Conservation (phyloP, 2,113 vertebrate species). For the Hyperoodon ampullatus region DNA sequence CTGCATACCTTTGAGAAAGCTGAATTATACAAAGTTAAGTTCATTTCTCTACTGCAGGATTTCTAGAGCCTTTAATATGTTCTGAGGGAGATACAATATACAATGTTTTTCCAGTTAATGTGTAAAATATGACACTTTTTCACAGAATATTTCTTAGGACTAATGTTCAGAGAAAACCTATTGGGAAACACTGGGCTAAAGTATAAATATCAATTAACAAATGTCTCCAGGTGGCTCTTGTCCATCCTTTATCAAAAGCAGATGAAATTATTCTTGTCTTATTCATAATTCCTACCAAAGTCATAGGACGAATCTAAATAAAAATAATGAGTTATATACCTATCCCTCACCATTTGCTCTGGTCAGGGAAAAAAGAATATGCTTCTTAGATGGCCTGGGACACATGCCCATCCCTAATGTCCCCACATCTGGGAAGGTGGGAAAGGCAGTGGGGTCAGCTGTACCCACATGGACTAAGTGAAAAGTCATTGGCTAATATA, state of each 20-base stretch:
- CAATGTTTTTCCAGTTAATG: not conserved
- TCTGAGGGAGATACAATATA: not conserved
- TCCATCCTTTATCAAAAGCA: not conserved
- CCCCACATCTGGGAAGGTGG: not conserved
- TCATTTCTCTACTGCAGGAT: not conserved
- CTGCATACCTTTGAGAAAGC: constrained; percentile 30
- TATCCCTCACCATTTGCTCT: not conserved
- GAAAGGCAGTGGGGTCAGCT: not conserved
- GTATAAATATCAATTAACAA: constrained; percentile 16
- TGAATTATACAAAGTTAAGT: constrained; percentile 22
- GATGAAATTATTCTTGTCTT: not conserved
- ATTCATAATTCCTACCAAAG: not conserved
- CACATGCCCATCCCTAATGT: not conserved
- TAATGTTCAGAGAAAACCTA: constrained; percentile 20
- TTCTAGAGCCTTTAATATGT: constrained; percentile 18
- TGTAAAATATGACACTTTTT: not conserved
- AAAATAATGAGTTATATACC: not conserved
- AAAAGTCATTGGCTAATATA: not conserved
- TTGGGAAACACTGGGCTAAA: not conserved
- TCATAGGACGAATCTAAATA: constrained; percentile 13
- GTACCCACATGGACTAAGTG: not conserved
- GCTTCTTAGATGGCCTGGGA: not conserved
- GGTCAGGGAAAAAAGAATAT: not conserved
- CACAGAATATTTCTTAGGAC: not conserved
- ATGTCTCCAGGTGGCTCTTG: not conserved